These are phyloP conservation scores for Brachionus rotundiformis DNA, from an alignment of 1,140 invertebrate species.

Conservation along the genomic window DNA sequence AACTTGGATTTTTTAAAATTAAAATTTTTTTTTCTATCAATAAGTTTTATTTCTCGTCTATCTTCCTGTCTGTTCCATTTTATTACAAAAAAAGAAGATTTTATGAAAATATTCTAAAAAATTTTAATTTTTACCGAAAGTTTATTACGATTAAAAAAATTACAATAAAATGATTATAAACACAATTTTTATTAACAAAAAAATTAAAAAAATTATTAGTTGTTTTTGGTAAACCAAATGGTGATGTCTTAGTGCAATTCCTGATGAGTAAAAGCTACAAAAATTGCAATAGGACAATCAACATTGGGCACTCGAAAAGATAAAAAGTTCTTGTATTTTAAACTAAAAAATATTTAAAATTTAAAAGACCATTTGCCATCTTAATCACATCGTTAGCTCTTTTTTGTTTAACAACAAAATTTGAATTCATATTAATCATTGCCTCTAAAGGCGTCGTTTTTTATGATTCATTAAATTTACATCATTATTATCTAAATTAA, in stretches of 20 bases:
- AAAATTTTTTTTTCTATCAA: no score
- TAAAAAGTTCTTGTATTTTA: no score
- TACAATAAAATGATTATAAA: background rate
- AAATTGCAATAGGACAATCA: constrained; percentile 53
- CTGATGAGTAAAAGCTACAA: constrained; percentile 39
- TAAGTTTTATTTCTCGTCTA: no score
- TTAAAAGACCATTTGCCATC: background rate
- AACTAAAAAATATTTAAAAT: background rate
- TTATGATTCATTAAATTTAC: constrained; percentile 20
- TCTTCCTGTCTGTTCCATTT: no score
- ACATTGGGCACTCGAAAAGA: constrained; percentile 35
- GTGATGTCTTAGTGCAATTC: constrained; percentile 51
- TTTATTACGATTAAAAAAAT: no score
- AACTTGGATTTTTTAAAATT: no score
- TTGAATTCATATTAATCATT: constrained; percentile 10
- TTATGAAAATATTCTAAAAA: no score
- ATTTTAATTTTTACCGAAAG: no score
- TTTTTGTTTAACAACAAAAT: background rate
- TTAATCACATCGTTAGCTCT: constrained; percentile 1
- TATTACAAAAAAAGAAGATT: no score
- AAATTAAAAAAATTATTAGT: background rate
- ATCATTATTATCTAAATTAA: background rate
- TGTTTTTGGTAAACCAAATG: background rate
- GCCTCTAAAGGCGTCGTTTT: background rate
- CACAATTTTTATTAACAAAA: background rate